A percentile compares a stretch with the other conserved stretches of the same genome.
These are phyloP conservation scores for Dione juno DNA, from an alignment of 2,888 invertebrate species.

Conservation along the genomic window DNA sequence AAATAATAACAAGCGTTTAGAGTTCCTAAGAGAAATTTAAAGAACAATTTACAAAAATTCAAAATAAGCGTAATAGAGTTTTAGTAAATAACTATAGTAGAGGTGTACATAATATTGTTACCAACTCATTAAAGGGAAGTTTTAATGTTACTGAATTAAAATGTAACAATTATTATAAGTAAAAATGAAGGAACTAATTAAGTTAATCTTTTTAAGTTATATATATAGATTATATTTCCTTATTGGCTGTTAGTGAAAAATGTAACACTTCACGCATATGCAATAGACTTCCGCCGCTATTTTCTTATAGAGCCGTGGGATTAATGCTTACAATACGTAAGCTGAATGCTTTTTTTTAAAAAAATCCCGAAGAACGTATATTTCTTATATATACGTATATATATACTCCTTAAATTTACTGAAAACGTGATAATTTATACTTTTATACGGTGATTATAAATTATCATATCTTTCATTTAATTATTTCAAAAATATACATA, in stretches of 20 bases:
- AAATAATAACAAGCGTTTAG: no score
- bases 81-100: no score
- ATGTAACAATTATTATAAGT: background rate
- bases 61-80: no score
- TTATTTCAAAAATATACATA: background rate
- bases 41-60: no score
- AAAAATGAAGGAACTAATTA: background rate
- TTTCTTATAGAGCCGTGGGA: conserved; percentile 40
- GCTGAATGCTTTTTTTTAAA: conserved; percentile 30
- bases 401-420: background rate
- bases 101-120: no score
- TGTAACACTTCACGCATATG: conserved; percentile 7
- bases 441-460: background rate
- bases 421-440: background rate
- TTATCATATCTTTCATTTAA: background rate
- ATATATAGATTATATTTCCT: conserved; percentile 17
- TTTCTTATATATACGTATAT: no score
- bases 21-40: no score
- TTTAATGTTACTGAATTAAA: background rate
- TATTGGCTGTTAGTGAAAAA: conserved; percentile 14
- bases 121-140: background rate
- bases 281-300: conserved; percentile 33
- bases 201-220: background rate
- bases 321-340: conserved; percentile 34
- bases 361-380: conserved; percentile 18